Evolutionary conservation across 2,797 vertebrate genomes (phyloP), one percentile per base, ranked within the genome.

Genomic region (Botia kubotai): DNA sequence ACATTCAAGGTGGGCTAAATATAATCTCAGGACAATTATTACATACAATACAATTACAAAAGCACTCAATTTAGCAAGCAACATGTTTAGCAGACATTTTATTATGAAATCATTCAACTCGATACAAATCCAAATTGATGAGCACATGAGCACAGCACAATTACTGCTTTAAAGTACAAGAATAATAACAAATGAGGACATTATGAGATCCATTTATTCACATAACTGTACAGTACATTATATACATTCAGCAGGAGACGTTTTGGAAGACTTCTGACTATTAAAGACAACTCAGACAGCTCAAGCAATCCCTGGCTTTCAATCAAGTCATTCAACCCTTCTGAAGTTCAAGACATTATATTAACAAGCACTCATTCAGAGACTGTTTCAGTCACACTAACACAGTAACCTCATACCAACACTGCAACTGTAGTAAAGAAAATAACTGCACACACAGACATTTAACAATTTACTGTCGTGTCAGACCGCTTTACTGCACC

Each of bases 171-270:
- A 55, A 52, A 43, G 39, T 43, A 43, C 39, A 43, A 8, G 1
- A 43, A 43, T 43, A 39, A 39, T 75, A 81, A 81, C 48, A 82
- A 62, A 66, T 7, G 43, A 3, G 43, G 26, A 39, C 39, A 39
- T 36, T 36, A 39, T 82, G 69, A 75, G 80, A 84, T 87, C 75
- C 82, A 80, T 91, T 92, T 91, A 91, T 92, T 93, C 86, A 89
- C 88, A 92, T 84, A 80, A 84, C 85, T 87, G 79, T 87, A 88
- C 82, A 86, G 84, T 87, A 89, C 88, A 86, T 87, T 89, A 82
- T 92, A 85, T 90, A 90, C 91, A 92, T 91, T 93, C 91, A 92
- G 91, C 90, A 92, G 89, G 88, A 85, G 83, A 84, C 4, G 52
- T 21, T 82, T 85, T 88, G 92, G 91, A 93, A 92, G 91, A 93